phyloP scores from a whole-genome alignment of 1,140 invertebrate species.

The Drosophila prosaltans region DNA sequence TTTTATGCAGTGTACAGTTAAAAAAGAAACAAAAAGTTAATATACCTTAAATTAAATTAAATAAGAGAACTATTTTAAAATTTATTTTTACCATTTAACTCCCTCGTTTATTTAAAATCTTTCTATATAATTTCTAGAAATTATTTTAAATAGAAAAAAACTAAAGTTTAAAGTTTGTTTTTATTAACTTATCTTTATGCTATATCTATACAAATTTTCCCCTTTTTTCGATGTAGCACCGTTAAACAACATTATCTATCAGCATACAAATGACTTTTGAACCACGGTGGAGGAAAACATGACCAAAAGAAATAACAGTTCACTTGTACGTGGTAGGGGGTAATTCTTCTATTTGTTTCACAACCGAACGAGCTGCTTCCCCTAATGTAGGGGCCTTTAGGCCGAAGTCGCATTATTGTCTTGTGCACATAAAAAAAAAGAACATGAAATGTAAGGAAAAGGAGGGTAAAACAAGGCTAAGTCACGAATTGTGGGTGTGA shows the following conservation, averaged over 20 bases:
- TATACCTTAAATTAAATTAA: too few relatives aligned
- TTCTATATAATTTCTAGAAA: too few relatives aligned
- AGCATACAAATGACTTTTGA: not conserved
- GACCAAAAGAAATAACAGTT: not conserved
- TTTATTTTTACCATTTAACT: too few relatives aligned
- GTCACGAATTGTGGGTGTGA: constrained; percentile 8
- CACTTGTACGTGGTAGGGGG: not conserved
- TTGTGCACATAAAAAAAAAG: constrained; percentile 1
- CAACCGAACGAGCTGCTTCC: not conserved
- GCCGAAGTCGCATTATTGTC: constrained; percentile 22
- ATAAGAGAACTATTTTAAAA: too few relatives aligned
- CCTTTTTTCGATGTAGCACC: too few relatives aligned
- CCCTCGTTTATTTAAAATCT: too few relatives aligned
- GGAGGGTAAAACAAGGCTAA: constrained; percentile 2
- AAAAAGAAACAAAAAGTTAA: too few relatives aligned
- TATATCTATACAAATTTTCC: too few relatives aligned
- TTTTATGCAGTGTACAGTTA: not conserved
- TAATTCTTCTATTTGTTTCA: not conserved
- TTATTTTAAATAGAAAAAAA: too few relatives aligned
- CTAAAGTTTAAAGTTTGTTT: too few relatives aligned
- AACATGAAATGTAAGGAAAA: not conserved
- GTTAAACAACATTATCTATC: too few relatives aligned
- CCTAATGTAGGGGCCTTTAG: constrained; percentile 21
- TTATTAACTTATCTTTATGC: too few relatives aligned
- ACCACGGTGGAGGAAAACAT: not conserved